Evolutionary conservation across 2,888 invertebrate genomes (phyloP), one percentile per base, ranked within the genome.

Genomic region (Oscheius sp.): DNA sequence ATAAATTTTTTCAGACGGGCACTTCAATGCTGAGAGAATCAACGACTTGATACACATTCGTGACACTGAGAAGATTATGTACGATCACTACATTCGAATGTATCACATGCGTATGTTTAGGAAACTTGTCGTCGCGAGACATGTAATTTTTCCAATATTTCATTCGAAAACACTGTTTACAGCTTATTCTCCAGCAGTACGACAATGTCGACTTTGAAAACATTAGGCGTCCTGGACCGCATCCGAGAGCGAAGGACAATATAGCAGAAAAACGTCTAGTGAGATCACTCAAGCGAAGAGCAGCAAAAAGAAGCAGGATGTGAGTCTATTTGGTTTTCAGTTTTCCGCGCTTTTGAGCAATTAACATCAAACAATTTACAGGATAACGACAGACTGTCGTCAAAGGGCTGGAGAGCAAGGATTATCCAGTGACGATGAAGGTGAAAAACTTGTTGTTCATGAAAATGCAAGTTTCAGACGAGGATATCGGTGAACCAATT

Each of bases 41-140:
- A 63, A 55, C 35, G 76, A 76, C 7, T 29, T 51, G 11, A 58
- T 74, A 32, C 75, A 72, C n/a, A 42, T 79, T 21, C 59, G 76
- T 33, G 79, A 77, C 35, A 74, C 72, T 48, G 53, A 74, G 13
- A 63, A 74, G 29, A 75, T 84, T 29, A 71, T 79, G 35, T 81
- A 83, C 70, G 82, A 83, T 35, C 83, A 83, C 63, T 80, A 79
- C 66, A 83, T 83, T 58, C 79, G 83, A 2, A 68, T 76, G 70
- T 78, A 83, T 68, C 72, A 81, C 32, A 75, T 83, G 68, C 78
- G 76, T 50, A 59, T 83, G 70, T 72, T 81, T 29, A 72, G 76
- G 62, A 73, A 73, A 32, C 59, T 83, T 50, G 47, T 83, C n/a
- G 63, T 74, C 21, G 72, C 73, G 21, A 50, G 79, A 47, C 73